Evolutionary conservation across 2,888 invertebrate genomes (phyloP).

Genomic region (Scelioninae gen. 1): DNA sequence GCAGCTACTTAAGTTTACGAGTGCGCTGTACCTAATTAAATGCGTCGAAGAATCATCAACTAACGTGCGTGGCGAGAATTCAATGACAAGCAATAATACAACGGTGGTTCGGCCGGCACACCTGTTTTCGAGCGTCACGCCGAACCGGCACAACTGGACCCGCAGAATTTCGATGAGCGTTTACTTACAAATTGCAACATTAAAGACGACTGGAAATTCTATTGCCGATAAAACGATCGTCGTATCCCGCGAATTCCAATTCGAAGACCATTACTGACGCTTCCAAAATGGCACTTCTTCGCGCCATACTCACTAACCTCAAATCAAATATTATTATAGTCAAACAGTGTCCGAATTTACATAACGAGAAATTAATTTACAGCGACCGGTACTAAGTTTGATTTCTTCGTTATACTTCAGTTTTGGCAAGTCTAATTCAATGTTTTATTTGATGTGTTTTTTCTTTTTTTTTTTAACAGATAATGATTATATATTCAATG

Average conservation of each 20-base stretch:
- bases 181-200: conserved; percentile 65
- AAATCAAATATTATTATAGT: no score
- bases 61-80: conserved; percentile 44
- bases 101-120: conserved; percentile 35
- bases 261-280: conserved; percentile 29
- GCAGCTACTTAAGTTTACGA: neutral
- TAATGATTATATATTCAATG: no score
- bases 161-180: conserved; percentile 66
- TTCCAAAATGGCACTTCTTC: conserved; percentile 36
- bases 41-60: conserved; percentile 32
- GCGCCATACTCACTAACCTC: conserved; percentile 17
- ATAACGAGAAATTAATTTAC: conserved; percentile 51
- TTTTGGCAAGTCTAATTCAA: conserved; percentile 6
- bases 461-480: no score
- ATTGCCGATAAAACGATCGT: conserved; percentile 42
- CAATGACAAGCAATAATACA: conserved; percentile 33
- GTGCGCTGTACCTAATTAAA: conserved; percentile 37
- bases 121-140: conserved; percentile 46
- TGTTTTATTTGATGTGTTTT: no score
- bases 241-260: conserved; percentile 43
- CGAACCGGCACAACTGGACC: conserved; percentile 50
- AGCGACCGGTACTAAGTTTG: conserved; percentile 24
- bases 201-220: conserved; percentile 48
- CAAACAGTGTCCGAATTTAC: conserved; percentile 17
- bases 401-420: conserved; percentile 1